Evolutionary conservation across 2,888 invertebrate species (phyloP), one percentile per base, ranked within the genome.

Genomic region (Phymatocera aterrima): DNA sequence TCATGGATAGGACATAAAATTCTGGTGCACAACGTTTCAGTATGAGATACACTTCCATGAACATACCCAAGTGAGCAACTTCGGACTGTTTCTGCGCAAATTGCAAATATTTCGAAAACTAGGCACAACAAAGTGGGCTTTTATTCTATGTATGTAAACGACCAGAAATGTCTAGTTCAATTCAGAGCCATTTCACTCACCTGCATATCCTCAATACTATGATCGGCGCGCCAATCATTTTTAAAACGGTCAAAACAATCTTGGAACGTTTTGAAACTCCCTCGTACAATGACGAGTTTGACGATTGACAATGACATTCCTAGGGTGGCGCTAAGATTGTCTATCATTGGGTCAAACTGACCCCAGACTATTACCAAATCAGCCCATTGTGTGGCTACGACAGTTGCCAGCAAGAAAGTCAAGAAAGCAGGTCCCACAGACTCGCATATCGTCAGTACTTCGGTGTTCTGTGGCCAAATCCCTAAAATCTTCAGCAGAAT

Each of bases 331-430:
- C 37, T 65, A 1, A 65, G 18, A 10, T 65, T 65, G 18, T 65
- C 64, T 3, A 65, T n/a, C 64, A 65, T 65, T 10, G 64, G 64
- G 40, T 65, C 37, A 15, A 65, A 65, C 40, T 65, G 64, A 21
- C 64, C 64, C 64, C 64, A 65, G 24, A 65, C 40, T 5, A 40
- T n/a, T 2, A 65, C 64, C 40, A 65, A 65, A 10, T 65, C 64
- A 5, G 64, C 40, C 64, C 37, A 65, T 40, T 65, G 18, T 4
- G 64, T 12, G 34, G 21, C 21, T 21, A 65, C 18, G 24, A 65
- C 64, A 40, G 4, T 40, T 18, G 12, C 37, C 40, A 65, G 21
- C 37, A 21, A 10, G 21, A 65, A 40, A 10, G 64, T 40, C 10
- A 40, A 40, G 18, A 65, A 18, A 24, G n/a, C 6, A 1, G 64